phyloP scores from a whole-genome alignment of 2,113 vertebrate species.

The Pseudorasbora parva region DNA sequence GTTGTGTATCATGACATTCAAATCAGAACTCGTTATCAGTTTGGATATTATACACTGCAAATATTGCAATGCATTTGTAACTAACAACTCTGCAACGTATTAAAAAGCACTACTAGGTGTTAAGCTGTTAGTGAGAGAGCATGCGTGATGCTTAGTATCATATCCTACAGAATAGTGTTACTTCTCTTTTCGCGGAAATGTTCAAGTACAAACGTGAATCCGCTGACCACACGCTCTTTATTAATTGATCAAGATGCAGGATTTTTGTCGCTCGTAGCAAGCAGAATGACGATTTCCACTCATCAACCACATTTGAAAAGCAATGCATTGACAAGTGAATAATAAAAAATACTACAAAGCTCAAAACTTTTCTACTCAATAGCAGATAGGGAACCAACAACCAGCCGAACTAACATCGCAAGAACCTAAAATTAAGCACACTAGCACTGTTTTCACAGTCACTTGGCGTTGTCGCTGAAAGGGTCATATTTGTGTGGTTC shows the following conservation, averaged over 20 bases:
- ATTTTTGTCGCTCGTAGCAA: background rate
- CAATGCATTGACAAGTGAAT: background rate
- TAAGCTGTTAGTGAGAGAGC: too few relatives aligned
- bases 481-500: constrained; percentile 1
- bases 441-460: background rate
- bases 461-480: too few relatives aligned
- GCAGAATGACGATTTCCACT: too few relatives aligned
- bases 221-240: background rate
- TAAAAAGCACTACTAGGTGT: background rate
- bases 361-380: background rate
- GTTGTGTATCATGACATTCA: background rate
- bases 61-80: background rate
- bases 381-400: background rate
- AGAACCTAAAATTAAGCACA: background rate
- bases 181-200: background rate
- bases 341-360: background rate
- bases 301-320: background rate
- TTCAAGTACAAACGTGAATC: too few relatives aligned
- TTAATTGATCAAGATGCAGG: background rate
- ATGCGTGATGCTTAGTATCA: background rate
- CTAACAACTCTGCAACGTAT: background rate
- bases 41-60: background rate
- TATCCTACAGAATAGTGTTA: background rate
- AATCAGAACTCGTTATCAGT: too few relatives aligned
- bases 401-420: background rate